phyloP scores from a whole-genome alignment of 2,888 invertebrate genomes.

The Polietes domitor region DNA sequence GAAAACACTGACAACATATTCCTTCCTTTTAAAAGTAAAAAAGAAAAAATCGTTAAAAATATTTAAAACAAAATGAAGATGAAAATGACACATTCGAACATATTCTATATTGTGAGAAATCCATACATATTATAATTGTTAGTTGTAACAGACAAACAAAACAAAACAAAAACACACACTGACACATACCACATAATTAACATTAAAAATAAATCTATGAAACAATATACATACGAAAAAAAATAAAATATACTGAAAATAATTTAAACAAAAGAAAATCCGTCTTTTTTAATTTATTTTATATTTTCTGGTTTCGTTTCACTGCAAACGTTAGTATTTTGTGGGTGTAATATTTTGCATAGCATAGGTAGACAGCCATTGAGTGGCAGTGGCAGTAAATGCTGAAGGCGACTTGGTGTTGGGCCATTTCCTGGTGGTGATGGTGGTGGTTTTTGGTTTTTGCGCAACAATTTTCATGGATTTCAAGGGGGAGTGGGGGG shows the following conservation, averaged over 20 bases:
- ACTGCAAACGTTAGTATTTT: background rate
- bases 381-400: constrained; percentile 19
- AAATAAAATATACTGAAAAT: constrained; percentile 16
- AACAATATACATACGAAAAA: constrained; percentile 8
- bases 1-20: background rate
- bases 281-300: constrained; percentile 11
- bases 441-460: constrained; percentile 6
- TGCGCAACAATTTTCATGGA: constrained; percentile 3
- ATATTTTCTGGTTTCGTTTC: background rate
- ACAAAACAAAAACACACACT: background rate
- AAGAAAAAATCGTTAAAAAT: constrained; percentile 43
- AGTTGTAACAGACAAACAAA: constrained; percentile 24
- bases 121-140: constrained; percentile 54
- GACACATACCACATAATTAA: background rate
- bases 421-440: background rate
- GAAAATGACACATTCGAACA: background rate
- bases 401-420: background rate
- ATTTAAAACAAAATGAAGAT: background rate
- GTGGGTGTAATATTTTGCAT: constrained; percentile 11
- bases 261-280: constrained; percentile 24
- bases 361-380: too few relatives aligned
- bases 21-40: constrained; percentile 53
- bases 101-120: constrained; percentile 21
- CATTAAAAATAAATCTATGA: constrained; percentile 27
- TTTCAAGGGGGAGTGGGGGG: background rate